Evolutionary conservation across 2,888 invertebrate genomes (phyloP).

Genomic region (Trachelus stipa): DNA sequence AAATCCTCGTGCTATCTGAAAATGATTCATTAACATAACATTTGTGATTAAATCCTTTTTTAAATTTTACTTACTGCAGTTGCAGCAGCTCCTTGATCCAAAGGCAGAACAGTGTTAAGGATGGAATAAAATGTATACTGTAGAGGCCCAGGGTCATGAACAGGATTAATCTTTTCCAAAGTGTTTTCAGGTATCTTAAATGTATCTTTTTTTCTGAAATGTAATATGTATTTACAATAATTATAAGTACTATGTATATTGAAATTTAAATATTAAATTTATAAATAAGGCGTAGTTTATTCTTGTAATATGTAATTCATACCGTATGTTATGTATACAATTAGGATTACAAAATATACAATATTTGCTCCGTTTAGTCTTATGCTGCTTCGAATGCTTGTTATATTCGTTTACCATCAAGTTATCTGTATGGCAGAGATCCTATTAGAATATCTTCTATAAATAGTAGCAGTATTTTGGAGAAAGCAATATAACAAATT

Average conservation of each 20-base stretch:
- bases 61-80: slow-evolving; percentile 24
- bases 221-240: background rate
- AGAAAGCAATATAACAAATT: background rate
- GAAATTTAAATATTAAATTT: background rate
- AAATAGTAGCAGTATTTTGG: background rate
- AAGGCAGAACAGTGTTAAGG: slow-evolving; percentile 41
- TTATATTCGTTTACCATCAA: background rate
- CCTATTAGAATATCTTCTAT: slow-evolving; percentile 5
- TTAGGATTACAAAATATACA: background rate
- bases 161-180: background rate
- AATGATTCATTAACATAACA: background rate
- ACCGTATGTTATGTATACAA: background rate
- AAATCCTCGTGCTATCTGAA: slow-evolving; percentile 44
- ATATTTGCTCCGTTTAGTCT: background rate
- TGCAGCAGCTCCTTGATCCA: slow-evolving; percentile 40
- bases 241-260: background rate
- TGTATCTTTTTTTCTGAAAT: background rate
- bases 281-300: background rate
- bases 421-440: slow-evolving; percentile 1
- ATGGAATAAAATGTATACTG: slow-evolving; percentile 42
- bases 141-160: background rate
- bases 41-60: background rate
- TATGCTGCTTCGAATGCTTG: background rate
- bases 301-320: background rate
- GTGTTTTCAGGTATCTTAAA: background rate